These are phyloP conservation scores for Python bivittatus DNA, from an alignment of 2,113 vertebrate species.

Conservation along the genomic window DNA sequence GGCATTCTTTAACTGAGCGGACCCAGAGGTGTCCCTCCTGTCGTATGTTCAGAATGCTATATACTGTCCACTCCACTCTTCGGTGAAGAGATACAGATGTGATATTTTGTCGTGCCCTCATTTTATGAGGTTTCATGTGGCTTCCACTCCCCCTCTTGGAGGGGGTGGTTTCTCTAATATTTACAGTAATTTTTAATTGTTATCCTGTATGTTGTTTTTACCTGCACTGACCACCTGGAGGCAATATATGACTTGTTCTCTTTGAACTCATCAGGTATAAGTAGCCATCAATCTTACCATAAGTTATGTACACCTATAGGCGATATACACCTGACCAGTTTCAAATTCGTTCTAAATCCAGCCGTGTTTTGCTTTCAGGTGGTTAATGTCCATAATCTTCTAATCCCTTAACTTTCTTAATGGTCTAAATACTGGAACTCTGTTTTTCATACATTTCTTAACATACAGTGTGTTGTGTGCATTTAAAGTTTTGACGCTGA, in stretches of 20 bases:
- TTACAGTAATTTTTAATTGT: background rate
- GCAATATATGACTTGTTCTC: background rate
- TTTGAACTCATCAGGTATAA: background rate
- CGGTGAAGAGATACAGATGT: background rate
- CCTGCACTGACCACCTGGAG: background rate
- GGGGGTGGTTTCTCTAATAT: background rate
- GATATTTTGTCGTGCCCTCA: background rate
- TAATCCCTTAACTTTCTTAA: too few species aligned
- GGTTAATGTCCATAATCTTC: too few species aligned
- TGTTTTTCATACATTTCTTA: background rate
- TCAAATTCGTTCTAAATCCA: background rate
- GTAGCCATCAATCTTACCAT: background rate
- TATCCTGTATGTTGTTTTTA: background rate
- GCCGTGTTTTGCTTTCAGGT: background rate
- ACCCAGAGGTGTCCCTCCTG: background rate
- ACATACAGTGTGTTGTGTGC: background rate
- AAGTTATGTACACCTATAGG: background rate
- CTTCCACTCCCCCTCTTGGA: background rate
- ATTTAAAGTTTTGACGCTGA: background rate
- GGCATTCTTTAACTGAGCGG: background rate
- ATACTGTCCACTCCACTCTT: background rate
- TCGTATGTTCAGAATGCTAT: background rate
- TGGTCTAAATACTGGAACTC: background rate
- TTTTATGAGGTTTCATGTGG: background rate
- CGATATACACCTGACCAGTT: background rate